Percentiles rank a stretch among this genome's conserved stretches.
These are phyloP conservation scores for Achroia grisella DNA, from an alignment of 1,140 invertebrate genomes.

Conservation along the genomic window DNA sequence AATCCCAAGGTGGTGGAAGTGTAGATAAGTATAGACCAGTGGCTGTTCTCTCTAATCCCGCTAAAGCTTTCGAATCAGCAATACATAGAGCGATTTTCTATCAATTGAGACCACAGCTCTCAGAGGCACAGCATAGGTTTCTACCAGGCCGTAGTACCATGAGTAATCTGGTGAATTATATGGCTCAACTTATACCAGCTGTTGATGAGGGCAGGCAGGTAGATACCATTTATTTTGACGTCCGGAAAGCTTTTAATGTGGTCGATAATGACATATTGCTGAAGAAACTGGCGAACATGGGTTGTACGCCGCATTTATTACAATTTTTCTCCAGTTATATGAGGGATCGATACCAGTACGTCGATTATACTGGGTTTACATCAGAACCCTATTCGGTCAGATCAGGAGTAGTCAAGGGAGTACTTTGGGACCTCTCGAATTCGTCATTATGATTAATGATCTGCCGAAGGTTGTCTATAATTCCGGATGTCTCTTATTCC, in stretches of 20 bases:
- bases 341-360: not conserved
- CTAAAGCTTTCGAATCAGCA: not conserved
- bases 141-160: not conserved
- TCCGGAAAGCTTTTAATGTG: constrained; percentile 1
- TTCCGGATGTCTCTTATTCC: too few species aligned
- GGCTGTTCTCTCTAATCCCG: not conserved
- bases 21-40: not conserved
- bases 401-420: too few species aligned
- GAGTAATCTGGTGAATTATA: too few species aligned
- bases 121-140: not conserved
- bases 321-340: not conserved
- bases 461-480: too few species aligned
- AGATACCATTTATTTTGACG: not conserved
- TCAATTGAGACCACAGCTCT: not conserved
- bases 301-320: not conserved
- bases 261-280: too few species aligned
- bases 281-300: too few species aligned
- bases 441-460: too few species aligned
- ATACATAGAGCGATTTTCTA: not conserved
- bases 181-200: too few species aligned
- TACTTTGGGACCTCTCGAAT: too few species aligned
- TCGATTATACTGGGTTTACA: not conserved
- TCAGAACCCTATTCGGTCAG: too few species aligned
- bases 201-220: not conserved
- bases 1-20: not conserved